These are phyloP conservation scores for Apostichopus parvimensis DNA, from an alignment of 35 echinoderm and acorn worm genomes.

Conservation along the genomic window DNA sequence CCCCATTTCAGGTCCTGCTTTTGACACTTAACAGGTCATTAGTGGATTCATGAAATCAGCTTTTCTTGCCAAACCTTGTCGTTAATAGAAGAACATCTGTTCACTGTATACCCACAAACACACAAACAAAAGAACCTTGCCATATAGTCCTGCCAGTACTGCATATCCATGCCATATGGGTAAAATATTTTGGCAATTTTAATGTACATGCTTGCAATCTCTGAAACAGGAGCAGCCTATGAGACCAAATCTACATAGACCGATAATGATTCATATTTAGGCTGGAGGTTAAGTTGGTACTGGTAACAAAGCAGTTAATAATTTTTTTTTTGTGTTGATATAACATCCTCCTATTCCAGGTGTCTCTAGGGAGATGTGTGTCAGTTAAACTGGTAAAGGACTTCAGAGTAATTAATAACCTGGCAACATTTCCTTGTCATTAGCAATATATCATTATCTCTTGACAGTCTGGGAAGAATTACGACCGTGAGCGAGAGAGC, in stretches of 20 bases:
- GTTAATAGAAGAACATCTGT: neutral
- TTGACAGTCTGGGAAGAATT: neutral
- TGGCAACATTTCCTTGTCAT: neutral
- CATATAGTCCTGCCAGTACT: neutral
- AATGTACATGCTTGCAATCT: neutral
- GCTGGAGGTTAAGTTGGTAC: no score
- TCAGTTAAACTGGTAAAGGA: neutral
- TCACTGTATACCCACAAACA: neutral
- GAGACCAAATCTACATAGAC: no score
- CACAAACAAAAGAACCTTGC: neutral
- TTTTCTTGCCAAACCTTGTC: neutral
- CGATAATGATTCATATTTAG: no score
- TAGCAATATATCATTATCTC: neutral
- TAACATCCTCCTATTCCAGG: neutral
- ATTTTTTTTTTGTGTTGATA: neutral
- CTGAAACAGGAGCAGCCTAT: no score
- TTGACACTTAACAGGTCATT: constrained; percentile 40
- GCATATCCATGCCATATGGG: constrained; percentile 10
- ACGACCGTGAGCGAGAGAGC: neutral
- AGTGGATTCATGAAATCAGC: neutral
- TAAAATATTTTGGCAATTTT: constrained; percentile 12
- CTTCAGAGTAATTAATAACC: neutral
- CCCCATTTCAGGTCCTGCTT: neutral
- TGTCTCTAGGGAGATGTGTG: neutral
- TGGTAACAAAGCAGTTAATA: no score